A percentile compares a stretch with the other conserved stretches of the same genome.
These are phyloP conservation scores for Amblyopsis hoosieri DNA, from an alignment of 2,797 vertebrate genomes.

Conservation along the genomic window DNA sequence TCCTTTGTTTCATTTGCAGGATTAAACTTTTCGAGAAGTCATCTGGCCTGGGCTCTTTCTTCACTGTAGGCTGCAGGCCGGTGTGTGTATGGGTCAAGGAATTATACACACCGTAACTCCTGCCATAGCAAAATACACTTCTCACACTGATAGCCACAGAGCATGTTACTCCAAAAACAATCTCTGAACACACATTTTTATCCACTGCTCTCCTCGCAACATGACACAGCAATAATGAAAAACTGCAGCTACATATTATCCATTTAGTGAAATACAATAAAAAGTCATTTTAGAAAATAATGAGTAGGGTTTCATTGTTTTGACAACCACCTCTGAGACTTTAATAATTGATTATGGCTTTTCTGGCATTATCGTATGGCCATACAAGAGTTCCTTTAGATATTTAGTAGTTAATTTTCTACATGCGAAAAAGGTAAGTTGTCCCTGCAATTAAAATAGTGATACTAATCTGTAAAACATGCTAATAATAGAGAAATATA, in stretches of 20 bases:
- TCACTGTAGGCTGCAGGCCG: constrained; percentile 86
- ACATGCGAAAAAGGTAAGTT: constrained; percentile 36
- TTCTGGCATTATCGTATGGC: neutral
- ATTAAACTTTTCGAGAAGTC: constrained; percentile 85
- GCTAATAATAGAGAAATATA: neutral
- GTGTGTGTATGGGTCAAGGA: constrained; percentile 48
- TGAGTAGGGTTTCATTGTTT: too few species aligned
- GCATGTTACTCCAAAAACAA: constrained; percentile 2
- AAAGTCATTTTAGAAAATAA: neutral
- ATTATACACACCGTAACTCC: constrained; percentile 32
- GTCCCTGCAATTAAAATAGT: constrained; percentile 3
- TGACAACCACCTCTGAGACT: neutral
- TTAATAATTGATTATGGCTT: neutral
- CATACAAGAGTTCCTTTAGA: constrained; percentile 7
- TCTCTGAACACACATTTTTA: constrained; percentile 1
- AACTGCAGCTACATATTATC: neutral
- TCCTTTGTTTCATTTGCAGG: constrained; percentile 85
- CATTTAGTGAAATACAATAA: too few species aligned
- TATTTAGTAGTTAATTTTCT: constrained; percentile 21
- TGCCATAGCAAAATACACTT: constrained; percentile 27
- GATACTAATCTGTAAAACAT: constrained; percentile 12
- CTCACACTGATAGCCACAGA: constrained; percentile 7
- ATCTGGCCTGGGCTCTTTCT: constrained; percentile 79
- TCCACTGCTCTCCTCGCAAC: constrained; percentile 1
- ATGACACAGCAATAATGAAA: constrained; percentile 1